phyloP scores from a whole-genome alignment of 2,888 invertebrate genomes.

The Octonoba sinensis region DNA sequence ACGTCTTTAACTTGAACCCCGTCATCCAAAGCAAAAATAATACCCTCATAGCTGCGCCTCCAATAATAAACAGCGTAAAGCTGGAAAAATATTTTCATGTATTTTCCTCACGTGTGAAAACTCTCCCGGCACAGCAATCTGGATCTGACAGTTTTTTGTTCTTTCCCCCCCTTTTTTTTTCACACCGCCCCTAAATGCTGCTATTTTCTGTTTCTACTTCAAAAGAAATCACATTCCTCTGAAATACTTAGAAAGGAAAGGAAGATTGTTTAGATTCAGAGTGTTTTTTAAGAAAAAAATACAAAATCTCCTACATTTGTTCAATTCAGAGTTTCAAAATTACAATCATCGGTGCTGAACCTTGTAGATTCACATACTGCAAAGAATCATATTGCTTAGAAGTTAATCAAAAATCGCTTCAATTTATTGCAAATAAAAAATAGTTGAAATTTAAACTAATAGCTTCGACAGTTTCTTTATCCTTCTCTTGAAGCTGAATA shows the following conservation, averaged over 20 bases:
- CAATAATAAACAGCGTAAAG: slow-evolving; percentile 40
- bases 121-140: slow-evolving; percentile 22
- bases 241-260: neutral
- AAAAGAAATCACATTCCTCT: slow-evolving; percentile 3
- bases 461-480: no score
- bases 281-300: neutral
- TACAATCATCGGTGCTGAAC: no score
- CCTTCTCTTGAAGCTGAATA: no score
- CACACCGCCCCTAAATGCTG: neutral
- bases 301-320: no score
- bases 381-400: no score
- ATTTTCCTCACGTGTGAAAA: slow-evolving; percentile 45
- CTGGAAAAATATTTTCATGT: slow-evolving; percentile 18
- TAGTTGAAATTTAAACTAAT: no score
- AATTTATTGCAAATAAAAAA: no score
- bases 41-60: slow-evolving; percentile 24
- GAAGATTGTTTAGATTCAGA: neutral
- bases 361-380: no score
- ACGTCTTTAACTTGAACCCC: neutral
- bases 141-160: slow-evolving; percentile 41
- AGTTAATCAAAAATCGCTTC: no score
- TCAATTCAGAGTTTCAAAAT: no score
- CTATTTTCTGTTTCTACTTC: neutral
- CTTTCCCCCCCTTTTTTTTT: slow-evolving; percentile 6
- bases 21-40: slow-evolving; percentile 40